Evolutionary conservation across 2,797 vertebrate genomes (phyloP).

Genomic region (Phoebastria nigripes): DNA sequence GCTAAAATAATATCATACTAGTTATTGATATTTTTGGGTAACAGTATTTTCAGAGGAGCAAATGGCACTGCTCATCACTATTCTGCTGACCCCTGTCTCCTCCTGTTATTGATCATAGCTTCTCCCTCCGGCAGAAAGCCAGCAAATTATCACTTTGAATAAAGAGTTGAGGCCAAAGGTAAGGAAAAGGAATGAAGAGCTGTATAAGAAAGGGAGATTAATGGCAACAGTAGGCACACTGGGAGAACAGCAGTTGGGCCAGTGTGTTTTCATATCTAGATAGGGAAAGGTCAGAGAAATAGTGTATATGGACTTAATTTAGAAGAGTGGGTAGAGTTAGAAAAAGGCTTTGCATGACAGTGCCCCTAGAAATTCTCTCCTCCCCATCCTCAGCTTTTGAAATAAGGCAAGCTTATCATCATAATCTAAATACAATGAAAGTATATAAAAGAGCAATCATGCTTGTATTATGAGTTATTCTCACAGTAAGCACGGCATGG

Average conservation of each 20-base stretch:
- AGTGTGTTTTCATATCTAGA: conserved; percentile 32
- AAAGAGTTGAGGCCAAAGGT: conserved; percentile 59
- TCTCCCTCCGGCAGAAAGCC: conserved; percentile 36
- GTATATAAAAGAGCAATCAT: not conserved
- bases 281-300: conserved; percentile 50
- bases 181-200: conserved; percentile 53
- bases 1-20: conserved; percentile 11
- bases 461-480: not conserved
- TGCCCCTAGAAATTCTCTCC: conserved; percentile 28
- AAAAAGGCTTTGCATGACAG: conserved; percentile 17
- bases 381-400: conserved; percentile 28
- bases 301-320: conserved; percentile 21
- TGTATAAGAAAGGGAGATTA: conserved; percentile 52
- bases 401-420: not conserved
- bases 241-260: conserved; percentile 40
- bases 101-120: conserved; percentile 64
- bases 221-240: conserved; percentile 39
- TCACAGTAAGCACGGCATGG: not conserved
- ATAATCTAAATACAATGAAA: conserved; percentile 2
- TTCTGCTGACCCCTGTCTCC: conserved; percentile 46
- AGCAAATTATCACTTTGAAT: conserved; percentile 66
- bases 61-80: conserved; percentile 54
- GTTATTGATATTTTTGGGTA: conserved; percentile 45
- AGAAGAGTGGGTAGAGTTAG: not conserved
- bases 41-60: conserved; percentile 22